phyloP scores from a whole-genome alignment of 1,140 invertebrate genomes.

The Eurosta solidaginis region DNA sequence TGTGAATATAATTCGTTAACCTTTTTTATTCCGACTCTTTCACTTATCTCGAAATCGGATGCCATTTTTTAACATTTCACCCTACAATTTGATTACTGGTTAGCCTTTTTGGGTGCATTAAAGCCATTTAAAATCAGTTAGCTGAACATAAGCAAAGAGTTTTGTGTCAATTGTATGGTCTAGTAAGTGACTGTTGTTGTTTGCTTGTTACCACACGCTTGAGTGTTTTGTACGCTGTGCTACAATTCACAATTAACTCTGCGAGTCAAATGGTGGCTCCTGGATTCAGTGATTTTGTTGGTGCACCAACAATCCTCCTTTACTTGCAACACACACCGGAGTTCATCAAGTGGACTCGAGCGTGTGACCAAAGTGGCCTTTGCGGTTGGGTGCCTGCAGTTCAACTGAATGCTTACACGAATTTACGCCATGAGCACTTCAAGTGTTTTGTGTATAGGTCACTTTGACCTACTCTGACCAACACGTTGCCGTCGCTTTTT shows the following conservation, averaged over 20 bases:
- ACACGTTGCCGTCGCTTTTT: neutral
- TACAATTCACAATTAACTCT: constrained; percentile 14
- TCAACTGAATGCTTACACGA: constrained; percentile 1
- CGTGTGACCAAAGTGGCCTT: constrained; percentile 23
- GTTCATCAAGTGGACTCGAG: constrained; percentile 4
- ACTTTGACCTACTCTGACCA: neutral
- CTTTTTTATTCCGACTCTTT: too few species aligned
- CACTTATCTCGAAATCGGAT: neutral
- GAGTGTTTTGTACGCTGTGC: constrained; percentile 10
- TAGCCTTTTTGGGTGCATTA: neutral
- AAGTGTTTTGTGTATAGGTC: neutral
- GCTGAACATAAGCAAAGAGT: neutral
- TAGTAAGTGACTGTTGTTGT: neutral
- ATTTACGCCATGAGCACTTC: neutral
- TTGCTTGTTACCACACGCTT: neutral
- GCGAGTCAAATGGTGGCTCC: neutral
- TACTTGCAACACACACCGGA: neutral
- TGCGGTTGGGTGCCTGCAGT: constrained; percentile 24
- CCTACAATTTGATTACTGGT: neutral
- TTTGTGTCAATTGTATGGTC: neutral
- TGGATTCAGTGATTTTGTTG: neutral
- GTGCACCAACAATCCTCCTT: neutral
- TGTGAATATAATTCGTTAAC: too few species aligned
- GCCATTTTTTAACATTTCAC: neutral
- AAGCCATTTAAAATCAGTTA: constrained; percentile 1